Percentiles rank a stretch among this genome's conserved stretches.
Evolutionary conservation across 2,797 vertebrate species (phyloP).

Genomic region (Ciconia nigra): DNA sequence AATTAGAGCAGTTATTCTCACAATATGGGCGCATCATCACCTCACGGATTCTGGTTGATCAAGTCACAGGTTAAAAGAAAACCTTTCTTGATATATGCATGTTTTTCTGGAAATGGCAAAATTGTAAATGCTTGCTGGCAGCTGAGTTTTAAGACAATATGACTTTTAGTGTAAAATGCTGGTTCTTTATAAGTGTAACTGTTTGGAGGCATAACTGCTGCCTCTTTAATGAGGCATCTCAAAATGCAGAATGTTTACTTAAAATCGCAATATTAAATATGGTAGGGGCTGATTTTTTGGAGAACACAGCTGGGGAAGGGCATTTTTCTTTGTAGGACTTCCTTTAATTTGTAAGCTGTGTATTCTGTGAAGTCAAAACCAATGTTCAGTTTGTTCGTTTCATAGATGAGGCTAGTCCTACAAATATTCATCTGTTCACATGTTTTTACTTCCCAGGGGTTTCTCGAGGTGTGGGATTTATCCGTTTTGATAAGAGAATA

Average conservation of each 20-base stretch:
- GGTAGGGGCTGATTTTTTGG: background rate
- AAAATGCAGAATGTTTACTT: background rate
- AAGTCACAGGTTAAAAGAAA: slow-evolving; percentile 93
- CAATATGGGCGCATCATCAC: slow-evolving; percentile 99
- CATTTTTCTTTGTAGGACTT: background rate
- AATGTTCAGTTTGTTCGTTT: background rate
- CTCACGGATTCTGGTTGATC: slow-evolving; percentile 99
- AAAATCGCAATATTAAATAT: background rate
- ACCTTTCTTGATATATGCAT: background rate
- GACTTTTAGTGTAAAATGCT: accelerated
- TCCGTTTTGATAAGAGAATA: slow-evolving; percentile 99
- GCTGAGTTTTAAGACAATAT: background rate
- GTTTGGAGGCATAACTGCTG: background rate
- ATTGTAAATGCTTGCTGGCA: background rate
- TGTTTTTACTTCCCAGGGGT: slow-evolving; percentile 83
- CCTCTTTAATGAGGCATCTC: background rate
- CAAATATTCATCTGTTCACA: background rate
- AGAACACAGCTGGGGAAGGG: background rate
- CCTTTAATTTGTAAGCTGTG: background rate
- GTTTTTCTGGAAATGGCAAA: background rate
- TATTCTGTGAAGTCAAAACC: background rate
- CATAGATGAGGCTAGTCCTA: background rate
- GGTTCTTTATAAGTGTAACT: background rate
- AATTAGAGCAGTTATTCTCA: slow-evolving; percentile 98
- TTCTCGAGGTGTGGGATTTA: slow-evolving; percentile 98